Evolutionary conservation across 2,797 vertebrate genomes (phyloP).

Genomic region (Sebastolobus altivelis): DNA sequence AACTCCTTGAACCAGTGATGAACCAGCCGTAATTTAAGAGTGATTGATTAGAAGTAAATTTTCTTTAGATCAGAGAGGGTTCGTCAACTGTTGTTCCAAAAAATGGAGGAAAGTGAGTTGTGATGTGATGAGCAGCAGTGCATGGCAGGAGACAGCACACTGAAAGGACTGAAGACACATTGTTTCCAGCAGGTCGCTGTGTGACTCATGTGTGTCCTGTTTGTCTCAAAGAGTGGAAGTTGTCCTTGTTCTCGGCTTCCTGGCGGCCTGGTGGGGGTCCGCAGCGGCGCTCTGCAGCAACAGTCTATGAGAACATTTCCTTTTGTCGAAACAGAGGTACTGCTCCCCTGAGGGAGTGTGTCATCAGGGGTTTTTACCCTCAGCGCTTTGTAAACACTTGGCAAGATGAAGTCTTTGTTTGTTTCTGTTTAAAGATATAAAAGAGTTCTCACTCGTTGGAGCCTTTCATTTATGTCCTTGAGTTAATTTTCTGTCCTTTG

Average conservation of each 20-base stretch:
- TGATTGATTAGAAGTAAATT: not conserved
- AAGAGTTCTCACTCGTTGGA: constrained; percentile 20
- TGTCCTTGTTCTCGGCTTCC: constrained; percentile 80
- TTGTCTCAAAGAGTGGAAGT: constrained; percentile 76
- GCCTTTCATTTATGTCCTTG: constrained; percentile 33
- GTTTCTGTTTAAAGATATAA: constrained; percentile 51
- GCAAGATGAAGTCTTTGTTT: constrained; percentile 73
- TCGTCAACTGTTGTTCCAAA: not conserved
- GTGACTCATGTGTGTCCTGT: constrained; percentile 78
- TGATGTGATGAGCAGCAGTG: constrained; percentile 22
- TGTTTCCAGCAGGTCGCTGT: constrained; percentile 55
- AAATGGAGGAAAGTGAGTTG: constrained; percentile 20
- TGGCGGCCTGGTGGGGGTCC: constrained; percentile 60
- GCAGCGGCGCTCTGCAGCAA: constrained; percentile 30
- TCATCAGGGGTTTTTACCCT: constrained; percentile 61
- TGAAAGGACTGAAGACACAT: constrained; percentile 40
- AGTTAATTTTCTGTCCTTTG: constrained; percentile 19
- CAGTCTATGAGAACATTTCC: constrained; percentile 73
- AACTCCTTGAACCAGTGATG: not conserved
- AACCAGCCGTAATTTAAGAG: not conserved
- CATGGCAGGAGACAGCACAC: constrained; percentile 7
- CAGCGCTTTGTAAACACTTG: constrained; percentile 71
- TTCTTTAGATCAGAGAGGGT: not conserved
- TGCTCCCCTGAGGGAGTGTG: constrained; percentile 59
- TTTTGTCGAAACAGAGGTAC: constrained; percentile 64